These are phyloP conservation scores for Molothrus aeneus DNA, from an alignment of 2,797 vertebrate genomes.

Conservation along the genomic window DNA sequence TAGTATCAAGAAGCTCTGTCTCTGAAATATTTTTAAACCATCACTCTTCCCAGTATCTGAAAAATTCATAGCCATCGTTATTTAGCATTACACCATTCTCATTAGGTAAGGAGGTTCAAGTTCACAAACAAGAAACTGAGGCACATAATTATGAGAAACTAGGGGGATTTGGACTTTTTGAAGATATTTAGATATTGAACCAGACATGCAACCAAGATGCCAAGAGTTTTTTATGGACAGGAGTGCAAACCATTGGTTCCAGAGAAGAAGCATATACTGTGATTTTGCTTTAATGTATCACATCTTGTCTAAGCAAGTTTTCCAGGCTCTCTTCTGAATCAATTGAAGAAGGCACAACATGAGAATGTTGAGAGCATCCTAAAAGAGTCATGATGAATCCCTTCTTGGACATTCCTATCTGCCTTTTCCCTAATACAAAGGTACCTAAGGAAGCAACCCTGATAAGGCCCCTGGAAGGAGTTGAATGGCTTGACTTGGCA, in stretches of 20 bases:
- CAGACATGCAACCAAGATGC: background rate
- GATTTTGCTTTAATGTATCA: background rate
- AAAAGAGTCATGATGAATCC: background rate
- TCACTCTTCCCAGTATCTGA: background rate
- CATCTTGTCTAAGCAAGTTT: background rate
- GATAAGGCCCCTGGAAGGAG: background rate
- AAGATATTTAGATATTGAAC: background rate
- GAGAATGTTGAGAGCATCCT: background rate
- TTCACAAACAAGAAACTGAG: background rate
- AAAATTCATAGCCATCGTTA: background rate
- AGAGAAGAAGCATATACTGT: background rate
- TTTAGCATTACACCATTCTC: background rate
- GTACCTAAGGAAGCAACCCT: background rate
- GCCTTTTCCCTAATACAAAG: background rate
- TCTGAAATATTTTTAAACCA: background rate
- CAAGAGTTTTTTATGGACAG: background rate
- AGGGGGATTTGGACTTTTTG: background rate
- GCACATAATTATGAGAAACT: background rate
- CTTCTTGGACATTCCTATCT: background rate
- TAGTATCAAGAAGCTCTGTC: background rate
- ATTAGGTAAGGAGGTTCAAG: background rate
- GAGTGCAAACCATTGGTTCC: background rate
- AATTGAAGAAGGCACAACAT: background rate
- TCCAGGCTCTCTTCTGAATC: background rate
- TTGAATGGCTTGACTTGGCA: background rate